Evolutionary conservation across 2,888 invertebrate genomes (phyloP), one percentile per base, ranked within the genome.

Genomic region (Entomobrya multifasciata): DNA sequence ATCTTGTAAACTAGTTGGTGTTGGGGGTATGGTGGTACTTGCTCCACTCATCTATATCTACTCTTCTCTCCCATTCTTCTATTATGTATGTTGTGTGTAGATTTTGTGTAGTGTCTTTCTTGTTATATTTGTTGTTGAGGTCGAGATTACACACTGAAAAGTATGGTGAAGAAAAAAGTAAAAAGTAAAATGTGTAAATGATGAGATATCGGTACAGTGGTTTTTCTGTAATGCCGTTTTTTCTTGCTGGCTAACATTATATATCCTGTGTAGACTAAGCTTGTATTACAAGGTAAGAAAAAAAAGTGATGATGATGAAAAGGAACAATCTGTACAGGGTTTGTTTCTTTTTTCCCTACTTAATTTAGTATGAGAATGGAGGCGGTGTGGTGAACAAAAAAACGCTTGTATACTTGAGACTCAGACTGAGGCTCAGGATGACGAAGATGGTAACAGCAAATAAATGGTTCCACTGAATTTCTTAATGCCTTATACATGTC

Each of bases 321-420:
- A 55, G 1, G 52, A 76, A 76, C 60, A 36, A 77, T 77, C 77
- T 60, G 41, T 77, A 44, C 60, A 77, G 74, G 74, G 52, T n/a
- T n/a, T n/a, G n/a, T n/a, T 72, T 74, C 49, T 52, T 20, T n/a
- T 20, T 25, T 74, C 30, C 27, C 52, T 52, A 30, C 74, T 74
- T 74, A n/a, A 41, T 77, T 60, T 30, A 60, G 30, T 76, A 52
- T 25, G 55, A 55, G 52, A 76, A 57, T 36, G 36, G 36, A 36
- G 36, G 36, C 8, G 30, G 13, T 11, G 5, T 22, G 67, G 2
- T 76, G 30, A 65, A 65, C 27, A 27, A 78, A 62, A 27, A 78
- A 62, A 49, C n/a, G 60, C 60, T 60, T 77, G 77, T 77, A 60
- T 17, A n/a, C 17, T 36, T 65, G n/a, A 36, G 36, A 36, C 44